Evolutionary conservation across 2,888 invertebrate genomes (phyloP).

Genomic region (Hermaeophaga mercurialis): DNA sequence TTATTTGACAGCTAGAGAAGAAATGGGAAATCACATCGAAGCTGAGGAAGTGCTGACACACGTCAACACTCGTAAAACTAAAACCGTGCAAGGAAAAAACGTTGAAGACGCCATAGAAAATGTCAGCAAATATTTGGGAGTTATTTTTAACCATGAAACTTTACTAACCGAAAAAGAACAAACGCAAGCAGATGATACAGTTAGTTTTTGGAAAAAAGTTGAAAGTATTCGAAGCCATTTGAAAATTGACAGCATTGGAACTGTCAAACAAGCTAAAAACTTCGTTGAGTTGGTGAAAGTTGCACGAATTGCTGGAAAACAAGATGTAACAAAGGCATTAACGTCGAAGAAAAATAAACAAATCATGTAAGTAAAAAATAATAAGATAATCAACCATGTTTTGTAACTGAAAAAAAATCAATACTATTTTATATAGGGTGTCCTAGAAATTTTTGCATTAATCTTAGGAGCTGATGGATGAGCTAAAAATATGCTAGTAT

Average conservation of each 20-base stretch:
- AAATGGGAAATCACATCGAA: constrained; percentile 59
- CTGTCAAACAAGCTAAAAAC: constrained; percentile 66
- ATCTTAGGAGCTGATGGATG: too few relatives aligned
- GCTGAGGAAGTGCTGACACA: constrained; percentile 56
- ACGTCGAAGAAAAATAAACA: constrained; percentile 64
- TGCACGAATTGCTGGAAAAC: constrained; percentile 64
- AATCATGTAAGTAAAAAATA: constrained; percentile 61
- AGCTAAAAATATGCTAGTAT: too few relatives aligned
- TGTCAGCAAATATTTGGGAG: constrained; percentile 38
- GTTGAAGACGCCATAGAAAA: constrained; percentile 43
- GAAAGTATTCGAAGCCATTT: constrained; percentile 62
- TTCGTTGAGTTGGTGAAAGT: constrained; percentile 68
- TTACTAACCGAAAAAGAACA: constrained; percentile 47
- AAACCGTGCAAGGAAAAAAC: constrained; percentile 25
- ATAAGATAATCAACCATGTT: too few relatives aligned
- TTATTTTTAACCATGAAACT: constrained; percentile 44
- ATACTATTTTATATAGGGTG: too few relatives aligned
- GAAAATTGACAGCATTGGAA: constrained; percentile 64
- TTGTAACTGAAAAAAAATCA: too few relatives aligned
- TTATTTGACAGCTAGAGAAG: constrained; percentile 57
- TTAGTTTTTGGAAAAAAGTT: constrained; percentile 37
- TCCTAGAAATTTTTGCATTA: too few relatives aligned
- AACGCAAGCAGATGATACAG: constrained; percentile 27
- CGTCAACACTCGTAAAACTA: constrained; percentile 41
- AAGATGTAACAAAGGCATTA: constrained; percentile 65